Evolutionary conservation across 2,113 vertebrate genomes (phyloP).

Genomic region (Ibidorhyncha struthersii): DNA sequence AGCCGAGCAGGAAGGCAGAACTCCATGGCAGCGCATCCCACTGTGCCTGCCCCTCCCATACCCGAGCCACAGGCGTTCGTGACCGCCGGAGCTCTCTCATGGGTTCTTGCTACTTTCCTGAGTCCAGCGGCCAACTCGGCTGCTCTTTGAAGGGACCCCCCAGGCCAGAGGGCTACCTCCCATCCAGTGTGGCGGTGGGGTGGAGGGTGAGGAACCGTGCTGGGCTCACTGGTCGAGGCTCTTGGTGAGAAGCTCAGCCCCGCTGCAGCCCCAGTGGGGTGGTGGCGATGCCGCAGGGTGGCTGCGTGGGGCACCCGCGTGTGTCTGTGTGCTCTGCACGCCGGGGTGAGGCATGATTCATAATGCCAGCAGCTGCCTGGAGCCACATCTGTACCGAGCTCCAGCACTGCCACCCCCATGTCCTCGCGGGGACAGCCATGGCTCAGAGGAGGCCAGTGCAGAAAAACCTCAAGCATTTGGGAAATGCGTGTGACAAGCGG

Average conservation of each 20-base stretch:
- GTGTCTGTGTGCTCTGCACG: not conserved
- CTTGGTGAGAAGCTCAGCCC: not conserved
- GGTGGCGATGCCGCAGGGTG: not conserved
- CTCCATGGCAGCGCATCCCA: accelerated
- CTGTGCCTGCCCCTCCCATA: not conserved
- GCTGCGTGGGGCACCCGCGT: accelerated
- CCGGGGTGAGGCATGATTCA: not conserved
- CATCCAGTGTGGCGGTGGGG: accelerated
- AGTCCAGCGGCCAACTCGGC: not conserved
- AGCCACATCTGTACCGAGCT: not conserved
- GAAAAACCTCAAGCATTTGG: not conserved
- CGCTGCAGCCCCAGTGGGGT: not conserved
- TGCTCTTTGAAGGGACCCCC: not conserved
- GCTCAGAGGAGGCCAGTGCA: not conserved
- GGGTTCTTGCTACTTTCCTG: not conserved
- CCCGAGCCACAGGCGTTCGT: accelerated
- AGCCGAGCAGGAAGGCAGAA: not conserved
- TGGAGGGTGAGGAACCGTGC: accelerated
- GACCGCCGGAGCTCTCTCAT: not conserved
- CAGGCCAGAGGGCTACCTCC: not conserved
- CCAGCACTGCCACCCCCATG: not conserved
- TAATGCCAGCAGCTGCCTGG: not conserved
- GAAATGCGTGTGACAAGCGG: not conserved
- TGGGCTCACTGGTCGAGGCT: accelerated
- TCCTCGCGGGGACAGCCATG: accelerated